Base-by-base conservation (phyloP, 2,888 invertebrate species). In the Xylophagus ater region DNA sequence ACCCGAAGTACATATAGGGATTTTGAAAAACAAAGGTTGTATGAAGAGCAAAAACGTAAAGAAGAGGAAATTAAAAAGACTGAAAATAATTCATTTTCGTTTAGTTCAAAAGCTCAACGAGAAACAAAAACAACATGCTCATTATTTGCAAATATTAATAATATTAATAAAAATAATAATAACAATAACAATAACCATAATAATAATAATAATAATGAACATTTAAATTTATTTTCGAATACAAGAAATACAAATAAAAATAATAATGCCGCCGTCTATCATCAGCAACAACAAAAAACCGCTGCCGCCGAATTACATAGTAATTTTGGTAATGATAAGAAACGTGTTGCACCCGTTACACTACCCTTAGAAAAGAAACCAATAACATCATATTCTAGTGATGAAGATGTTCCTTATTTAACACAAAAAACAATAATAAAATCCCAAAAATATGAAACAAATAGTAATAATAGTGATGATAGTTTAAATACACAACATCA, bases 1-100 rank as follows among this genome's bases (percentile, higher is more conserved):
- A 70, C 70, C 37, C 54, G 70, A 30, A 69, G 69, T 51, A 70
- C 71, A n/a, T 71, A 68, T 53, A 65, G 62, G 20, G 57, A 64
- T 34, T 69, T 67, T 48, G 69, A 67, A 52, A 69, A 66, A 42
- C 55, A 67, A 46, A 51, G 58, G 35, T 46, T 42, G 37, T 40
- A 10, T 23, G 42, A 30, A 35, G 34, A 32, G 32, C 42, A 41
- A 25, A 46, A 38, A 26, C 45, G 40, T 13, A 37, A 24, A 31
- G 51, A 43, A 34, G 46, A 26, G 13, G 39, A 41, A 10, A 41
- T 34, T 31, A 40, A 40, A 37, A 48, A 48, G 41, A 45, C 45
- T 44, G 45, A 47, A 30, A 25, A n/a, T 25, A 20, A 20, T 37
- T 13, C 35, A 18, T 13, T 12, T 26, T 31, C 9, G 18, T 23